Evolutionary conservation across 2,888 invertebrate genomes (phyloP).

Genomic region (Drosophila longiperda): DNA sequence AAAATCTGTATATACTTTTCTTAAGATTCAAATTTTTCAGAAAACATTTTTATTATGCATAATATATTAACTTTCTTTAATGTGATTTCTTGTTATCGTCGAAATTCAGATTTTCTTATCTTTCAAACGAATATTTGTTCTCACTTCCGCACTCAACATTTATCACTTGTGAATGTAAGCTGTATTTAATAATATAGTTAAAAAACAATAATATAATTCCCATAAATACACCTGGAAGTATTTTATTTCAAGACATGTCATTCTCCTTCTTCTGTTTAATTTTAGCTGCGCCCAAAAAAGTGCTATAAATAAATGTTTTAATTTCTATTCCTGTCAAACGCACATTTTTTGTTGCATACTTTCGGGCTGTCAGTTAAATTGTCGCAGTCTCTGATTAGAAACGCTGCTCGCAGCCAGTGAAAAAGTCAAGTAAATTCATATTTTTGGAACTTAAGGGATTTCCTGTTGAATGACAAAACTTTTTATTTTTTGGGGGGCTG

Average conservation of each 20-base stretch:
- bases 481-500: conserved; percentile 8
- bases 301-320: conserved; percentile 52
- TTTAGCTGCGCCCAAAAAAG: conserved; percentile 21
- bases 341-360: conserved; percentile 54
- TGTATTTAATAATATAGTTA: not conserved
- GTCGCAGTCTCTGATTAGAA: conserved; percentile 12
- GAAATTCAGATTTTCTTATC: not conserved
- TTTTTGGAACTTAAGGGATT: conserved; percentile 15
- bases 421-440: conserved; percentile 4
- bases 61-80: not conserved
- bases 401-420: conserved; percentile 9
- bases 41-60: rapidly evolving
- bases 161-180: not conserved
- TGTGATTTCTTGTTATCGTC: not conserved
- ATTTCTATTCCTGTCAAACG: conserved; percentile 47
- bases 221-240: not conserved
- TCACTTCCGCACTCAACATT: not conserved
- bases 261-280: not conserved
- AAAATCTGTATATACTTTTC: not conserved
- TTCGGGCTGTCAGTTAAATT: conserved; percentile 41
- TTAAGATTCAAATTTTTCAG: not conserved
- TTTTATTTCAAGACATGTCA: not conserved
- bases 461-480: conserved; percentile 44
- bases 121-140: too few species aligned
- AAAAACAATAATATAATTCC: not conserved